A percentile compares a stretch with the other conserved stretches of the same genome.
Conservation (phyloP, 2,113 vertebrate species). For the Lampris incognitus region DNA sequence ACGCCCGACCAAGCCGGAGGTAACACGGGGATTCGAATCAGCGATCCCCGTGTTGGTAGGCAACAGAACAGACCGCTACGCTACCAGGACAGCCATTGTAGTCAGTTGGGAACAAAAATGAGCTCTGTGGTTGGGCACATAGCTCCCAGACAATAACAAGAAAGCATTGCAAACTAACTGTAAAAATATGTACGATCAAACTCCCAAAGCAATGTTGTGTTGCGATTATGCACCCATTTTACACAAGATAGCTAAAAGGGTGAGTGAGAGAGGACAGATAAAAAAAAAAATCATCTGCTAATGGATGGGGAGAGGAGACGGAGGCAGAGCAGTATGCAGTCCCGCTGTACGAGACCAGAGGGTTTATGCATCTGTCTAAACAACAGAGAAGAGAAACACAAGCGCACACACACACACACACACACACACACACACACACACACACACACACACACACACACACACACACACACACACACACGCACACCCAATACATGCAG, state of each 20-base stretch:
- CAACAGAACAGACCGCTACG: too few species aligned
- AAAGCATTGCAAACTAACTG: too few species aligned
- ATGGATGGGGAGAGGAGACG: neutral
- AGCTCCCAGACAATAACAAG: too few species aligned
- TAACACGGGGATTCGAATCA: too few species aligned
- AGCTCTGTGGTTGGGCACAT: too few species aligned
- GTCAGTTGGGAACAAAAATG: too few species aligned
- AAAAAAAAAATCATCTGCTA: conserved; percentile 19
- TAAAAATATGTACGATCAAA: too few species aligned
- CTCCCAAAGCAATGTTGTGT: neutral
- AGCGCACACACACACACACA: conserved; percentile 34
- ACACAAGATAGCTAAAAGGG: neutral
- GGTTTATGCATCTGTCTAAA: conserved; percentile 28
- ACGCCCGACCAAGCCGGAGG: too few species aligned
- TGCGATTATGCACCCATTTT: neutral
- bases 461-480: conserved; percentile 24
- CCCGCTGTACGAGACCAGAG: conserved; percentile 34
- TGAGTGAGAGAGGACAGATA: conserved; percentile 13
- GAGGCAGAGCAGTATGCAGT: conserved; percentile 9
- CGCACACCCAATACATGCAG: conserved; percentile 27
- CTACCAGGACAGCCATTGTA: too few species aligned
- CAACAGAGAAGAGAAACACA: conserved; percentile 31
- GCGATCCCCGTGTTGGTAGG: too few species aligned
- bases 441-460: conserved; percentile 23
- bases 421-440: conserved; percentile 26